A percentile compares a stretch with the other conserved stretches of the same genome.
phyloP scores from a whole-genome alignment of 2,888 invertebrate genomes.

The Elysia crispata region DNA sequence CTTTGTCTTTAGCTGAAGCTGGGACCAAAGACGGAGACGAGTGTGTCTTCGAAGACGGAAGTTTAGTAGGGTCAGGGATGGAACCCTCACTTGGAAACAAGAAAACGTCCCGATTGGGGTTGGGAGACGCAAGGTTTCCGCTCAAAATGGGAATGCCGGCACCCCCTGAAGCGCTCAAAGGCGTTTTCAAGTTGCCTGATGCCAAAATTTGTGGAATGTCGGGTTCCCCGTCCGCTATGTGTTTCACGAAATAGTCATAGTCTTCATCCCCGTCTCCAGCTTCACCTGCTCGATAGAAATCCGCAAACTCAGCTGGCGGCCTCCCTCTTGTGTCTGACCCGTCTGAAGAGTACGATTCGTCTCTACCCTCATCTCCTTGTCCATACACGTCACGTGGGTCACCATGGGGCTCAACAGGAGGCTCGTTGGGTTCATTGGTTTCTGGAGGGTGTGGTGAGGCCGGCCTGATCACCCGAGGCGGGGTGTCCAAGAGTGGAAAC shows the following conservation, averaged over 20 bases:
- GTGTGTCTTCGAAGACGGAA: not conserved
- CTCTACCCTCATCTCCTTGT: not conserved
- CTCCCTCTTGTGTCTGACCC: not conserved
- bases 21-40: not conserved
- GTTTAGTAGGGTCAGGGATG: not conserved
- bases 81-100: slow-evolving; percentile 18
- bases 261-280: not conserved
- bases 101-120: slow-evolving; percentile 16
- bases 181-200: not conserved
- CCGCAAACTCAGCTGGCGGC: not conserved
- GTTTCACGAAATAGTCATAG: slow-evolving; percentile 40
- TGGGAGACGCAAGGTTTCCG: slow-evolving; percentile 40
- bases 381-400: too few relatives aligned
- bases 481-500: not conserved
- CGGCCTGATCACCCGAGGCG: not conserved
- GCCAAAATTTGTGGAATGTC: not conserved
- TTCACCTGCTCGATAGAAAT: not conserved
- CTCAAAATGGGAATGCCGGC: slow-evolving; percentile 31
- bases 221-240: slow-evolving; percentile 32
- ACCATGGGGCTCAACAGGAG: not conserved
- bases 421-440: not conserved
- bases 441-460: not conserved
- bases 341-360: not conserved
- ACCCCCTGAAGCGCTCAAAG: not conserved
- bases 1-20: not conserved